These are phyloP conservation scores for Cybosia mesomella DNA, from an alignment of 2,888 invertebrate species.

Conservation along the genomic window DNA sequence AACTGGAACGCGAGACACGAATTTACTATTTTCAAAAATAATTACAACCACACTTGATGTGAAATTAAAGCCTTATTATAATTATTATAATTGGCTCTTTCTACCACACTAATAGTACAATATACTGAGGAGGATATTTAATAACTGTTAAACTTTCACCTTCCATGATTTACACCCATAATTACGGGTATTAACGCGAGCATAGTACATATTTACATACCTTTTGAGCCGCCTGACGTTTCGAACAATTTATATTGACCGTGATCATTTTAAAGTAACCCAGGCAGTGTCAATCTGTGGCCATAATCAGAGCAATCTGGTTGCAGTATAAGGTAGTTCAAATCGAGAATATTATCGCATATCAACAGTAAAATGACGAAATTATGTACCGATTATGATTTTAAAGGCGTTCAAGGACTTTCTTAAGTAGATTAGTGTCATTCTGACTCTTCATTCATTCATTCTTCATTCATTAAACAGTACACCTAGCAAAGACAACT, in stretches of 20 bases:
- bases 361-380: too few relatives aligned
- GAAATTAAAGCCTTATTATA: neutral
- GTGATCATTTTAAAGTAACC: neutral
- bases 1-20: neutral
- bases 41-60: too few relatives aligned
- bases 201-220: slow-evolving; percentile 4
- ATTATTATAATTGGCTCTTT: neutral
- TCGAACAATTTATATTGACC: neutral
- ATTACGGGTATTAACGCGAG: slow-evolving; percentile 4
- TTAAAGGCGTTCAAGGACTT: too few relatives aligned
- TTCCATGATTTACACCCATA: neutral
- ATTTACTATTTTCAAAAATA: neutral
- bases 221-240: neutral
- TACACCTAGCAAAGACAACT: neutral
- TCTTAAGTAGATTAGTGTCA: too few relatives aligned
- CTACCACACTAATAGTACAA: neutral
- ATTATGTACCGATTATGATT: too few relatives aligned
- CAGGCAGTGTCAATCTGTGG: neutral
- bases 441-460: too few relatives aligned
- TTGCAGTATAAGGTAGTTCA: neutral
- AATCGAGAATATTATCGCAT: neutral
- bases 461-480: too few relatives aligned
- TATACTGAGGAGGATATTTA: neutral
- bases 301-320: neutral
- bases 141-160: slow-evolving; percentile 4